Base-by-base conservation (phyloP, 2,888 invertebrate genomes). In the Drosophila eohydei region DNA sequence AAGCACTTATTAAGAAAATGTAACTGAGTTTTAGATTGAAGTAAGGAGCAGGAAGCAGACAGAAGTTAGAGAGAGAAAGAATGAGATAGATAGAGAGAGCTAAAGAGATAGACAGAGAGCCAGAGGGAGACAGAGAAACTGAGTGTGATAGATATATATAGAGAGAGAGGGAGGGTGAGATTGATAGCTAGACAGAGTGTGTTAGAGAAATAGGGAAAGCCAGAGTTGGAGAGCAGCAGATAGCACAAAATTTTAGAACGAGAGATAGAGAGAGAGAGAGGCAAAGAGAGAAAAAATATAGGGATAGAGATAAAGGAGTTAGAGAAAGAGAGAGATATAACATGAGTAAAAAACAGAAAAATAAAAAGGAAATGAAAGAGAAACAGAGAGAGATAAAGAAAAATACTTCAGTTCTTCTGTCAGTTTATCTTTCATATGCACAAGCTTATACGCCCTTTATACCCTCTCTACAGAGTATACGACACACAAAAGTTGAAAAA, bases 401-500 rank as follows among this genome's bases (percentile, higher is more conserved):
- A 2, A n/a, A 6, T 41, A 2, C 11, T 48, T n/a, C 8, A 0
- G 8, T 8, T 14, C 14, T n/a, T 8, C 30, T 14, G 8, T 8
- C 30, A 8, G 8, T 28, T 14, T 30, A 8, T 14, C n/a, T 2
- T 0, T 4, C 14, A n/a, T 41, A 16, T 21, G 3, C 6, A 7
- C 2, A 12, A 36, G 7, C 34, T 4, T 4, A 51, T 4, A 34
- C 34, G 7, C 21, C n/a, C 26, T 5, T 4, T 26, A 9, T 3
- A 0, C 52, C 0, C 2, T 0, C 2, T 40, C 2, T 30, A 30
- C 7, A 12, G 1, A 12, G n/a, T 54, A 54, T 28, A 54, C 9
- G 6, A 8, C 4, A 26, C 14, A 51, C 26, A 64, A 59, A 68
- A 78, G 44, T n/a, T 61, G 21, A 50, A 66, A 76, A 74, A 65